Percentiles rank a stretch among this genome's conserved stretches.
Conservation (phyloP, 2,888 invertebrate species). For the Ditula angustiorana region DNA sequence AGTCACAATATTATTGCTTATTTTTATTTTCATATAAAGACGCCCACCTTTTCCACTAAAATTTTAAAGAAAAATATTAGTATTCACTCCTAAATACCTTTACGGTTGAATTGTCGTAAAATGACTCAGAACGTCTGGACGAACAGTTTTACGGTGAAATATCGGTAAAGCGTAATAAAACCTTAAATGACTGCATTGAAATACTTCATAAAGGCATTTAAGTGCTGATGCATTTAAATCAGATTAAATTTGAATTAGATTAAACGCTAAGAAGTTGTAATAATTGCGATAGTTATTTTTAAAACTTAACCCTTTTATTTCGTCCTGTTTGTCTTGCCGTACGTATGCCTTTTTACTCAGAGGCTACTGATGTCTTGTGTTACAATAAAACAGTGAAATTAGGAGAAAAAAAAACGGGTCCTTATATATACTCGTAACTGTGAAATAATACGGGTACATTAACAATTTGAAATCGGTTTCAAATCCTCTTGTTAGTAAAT, state of each 20-base stretch:
- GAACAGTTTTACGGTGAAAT: conserved; percentile 46
- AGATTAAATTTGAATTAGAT: conserved; percentile 47
- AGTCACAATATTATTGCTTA: conserved; percentile 38
- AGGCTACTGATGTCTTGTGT: too few species aligned
- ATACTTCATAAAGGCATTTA: conserved; percentile 56
- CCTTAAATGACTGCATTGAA: conserved; percentile 56
- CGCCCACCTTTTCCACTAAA: conserved; percentile 36
- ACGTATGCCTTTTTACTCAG: too few species aligned
- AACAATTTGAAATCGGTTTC: too few species aligned
- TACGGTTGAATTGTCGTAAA: conserved; percentile 47
- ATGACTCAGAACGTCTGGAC: conserved; percentile 42
- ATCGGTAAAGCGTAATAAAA: conserved; percentile 48
- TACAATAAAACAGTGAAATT: too few species aligned
- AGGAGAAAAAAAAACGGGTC: too few species aligned
- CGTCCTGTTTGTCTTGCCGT: too few species aligned
- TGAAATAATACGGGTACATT: too few species aligned
- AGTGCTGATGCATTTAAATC: conserved; percentile 52
- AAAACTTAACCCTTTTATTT: neutral
- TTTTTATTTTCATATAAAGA: conserved; percentile 13
- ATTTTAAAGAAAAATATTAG: conserved; percentile 35
- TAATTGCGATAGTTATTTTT: neutral
- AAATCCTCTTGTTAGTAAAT: too few species aligned
- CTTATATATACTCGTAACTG: too few species aligned
- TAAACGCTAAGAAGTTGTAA: neutral
- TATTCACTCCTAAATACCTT: conserved; percentile 47